Base-by-base conservation (phyloP, 1,140 invertebrate genomes). In the Drosophila arizonae region DNA sequence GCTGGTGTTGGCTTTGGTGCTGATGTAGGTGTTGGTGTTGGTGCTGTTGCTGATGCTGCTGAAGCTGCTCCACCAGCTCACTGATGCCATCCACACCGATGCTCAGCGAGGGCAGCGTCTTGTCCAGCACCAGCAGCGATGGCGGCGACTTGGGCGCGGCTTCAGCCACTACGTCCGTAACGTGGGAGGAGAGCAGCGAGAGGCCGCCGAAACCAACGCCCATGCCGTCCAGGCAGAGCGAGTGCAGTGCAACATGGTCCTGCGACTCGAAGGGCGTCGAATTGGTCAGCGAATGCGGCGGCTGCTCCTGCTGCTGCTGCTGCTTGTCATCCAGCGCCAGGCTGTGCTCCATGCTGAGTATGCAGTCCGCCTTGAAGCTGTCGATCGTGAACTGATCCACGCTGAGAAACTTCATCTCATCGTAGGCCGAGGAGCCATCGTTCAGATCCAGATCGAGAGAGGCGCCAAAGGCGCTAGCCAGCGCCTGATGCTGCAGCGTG, bases 371-470 rank as follows among this genome's bases (percentile, higher is more conserved):
- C 68, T 91, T 91, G 58, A 91, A 91, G 70, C 84, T 90, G 43
- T 92, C 91, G 64, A 92, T 92, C 66, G 88, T 91, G 33, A 90
- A 92, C 67, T 92, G 90, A 76, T 92, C 91, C 17, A 91, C 90
- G 68, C 82, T 90, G 21, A 92, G 79, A 57, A 90, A 92, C 68
- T 92, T 92, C 80, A 92, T 92, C 74, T 91, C 91, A 26, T 92
- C 91, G 52, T 91, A 91, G 50, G 89, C 84, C n/a, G 90, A 90
- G 30, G 72, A 73, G 39, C 80, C 73, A 6, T 79, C 81, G 33
- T 60, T 51, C 62, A 88, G 66, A 58, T 91, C 85, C 28, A 90
- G 61, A 28, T 87, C 88, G 17, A 90, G 63, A 3, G 89, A 79
- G 26, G 43, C 39, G 45, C 80, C 74, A 28, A 90, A 81, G 11